phyloP scores from a whole-genome alignment of 2,888 invertebrate genomes.

The Agrochola macilenta region DNA sequence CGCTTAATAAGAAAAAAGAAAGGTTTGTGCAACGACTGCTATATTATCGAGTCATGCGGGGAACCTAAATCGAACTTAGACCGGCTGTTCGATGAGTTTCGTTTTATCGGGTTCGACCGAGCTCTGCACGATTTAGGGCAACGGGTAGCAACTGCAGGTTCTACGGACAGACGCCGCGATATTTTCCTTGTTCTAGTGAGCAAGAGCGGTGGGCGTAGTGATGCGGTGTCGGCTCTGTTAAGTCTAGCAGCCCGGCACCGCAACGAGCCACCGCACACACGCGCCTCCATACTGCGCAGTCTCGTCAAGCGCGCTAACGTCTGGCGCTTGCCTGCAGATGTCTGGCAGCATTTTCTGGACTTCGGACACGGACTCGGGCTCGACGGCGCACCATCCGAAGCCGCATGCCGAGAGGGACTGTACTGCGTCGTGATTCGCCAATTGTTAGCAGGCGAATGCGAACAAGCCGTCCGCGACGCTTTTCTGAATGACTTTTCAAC shows the following conservation, averaged over 20 bases:
- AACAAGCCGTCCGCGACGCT: slow-evolving; percentile 63
- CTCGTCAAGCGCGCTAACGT: slow-evolving; percentile 77
- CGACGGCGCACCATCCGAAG: slow-evolving; percentile 74
- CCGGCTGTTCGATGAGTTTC: slow-evolving; percentile 77
- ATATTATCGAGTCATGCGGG: not conserved
- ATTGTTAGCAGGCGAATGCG: slow-evolving; percentile 67
- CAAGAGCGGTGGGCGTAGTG: slow-evolving; percentile 77
- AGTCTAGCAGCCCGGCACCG: slow-evolving; percentile 71
- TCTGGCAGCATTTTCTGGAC: slow-evolving; percentile 75
- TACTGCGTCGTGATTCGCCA: slow-evolving; percentile 79
- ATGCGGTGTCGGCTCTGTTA: slow-evolving; percentile 73
- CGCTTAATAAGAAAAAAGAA: slow-evolving; percentile 19
- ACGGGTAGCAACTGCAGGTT: slow-evolving; percentile 72
- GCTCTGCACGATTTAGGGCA: slow-evolving; percentile 76
- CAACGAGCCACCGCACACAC: slow-evolving; percentile 79
- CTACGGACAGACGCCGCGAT: slow-evolving; percentile 75
- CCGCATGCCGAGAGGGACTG: slow-evolving; percentile 78
- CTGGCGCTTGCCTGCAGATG: slow-evolving; percentile 77
- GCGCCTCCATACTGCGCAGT: slow-evolving; percentile 80
- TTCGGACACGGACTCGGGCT: slow-evolving; percentile 79
- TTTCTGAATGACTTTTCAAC: slow-evolving; percentile 75
- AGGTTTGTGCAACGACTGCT: accelerated
- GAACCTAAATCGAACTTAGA: slow-evolving; percentile 71
- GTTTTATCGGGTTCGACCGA: slow-evolving; percentile 76
- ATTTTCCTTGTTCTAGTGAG: slow-evolving; percentile 83